A percentile compares a stretch with the other conserved stretches of the same genome.
These are phyloP conservation scores for Capreolus pygargus DNA, from an alignment of 2,113 vertebrate genomes.

Conservation along the genomic window DNA sequence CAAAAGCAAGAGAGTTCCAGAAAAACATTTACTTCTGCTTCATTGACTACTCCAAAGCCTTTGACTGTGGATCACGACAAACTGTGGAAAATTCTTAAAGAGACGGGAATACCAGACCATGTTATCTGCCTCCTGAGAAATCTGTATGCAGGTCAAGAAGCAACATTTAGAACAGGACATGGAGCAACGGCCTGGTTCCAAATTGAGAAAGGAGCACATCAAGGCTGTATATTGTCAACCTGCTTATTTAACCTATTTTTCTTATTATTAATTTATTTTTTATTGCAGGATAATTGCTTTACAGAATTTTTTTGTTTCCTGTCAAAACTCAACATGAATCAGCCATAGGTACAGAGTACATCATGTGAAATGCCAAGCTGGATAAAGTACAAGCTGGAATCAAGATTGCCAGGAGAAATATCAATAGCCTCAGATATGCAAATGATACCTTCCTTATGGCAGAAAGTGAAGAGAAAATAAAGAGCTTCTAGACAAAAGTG, in stretches of 20 bases:
- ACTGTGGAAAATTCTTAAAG: not conserved
- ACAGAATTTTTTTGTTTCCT: not conserved
- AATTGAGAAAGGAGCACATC: not conserved
- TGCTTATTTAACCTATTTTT: not conserved
- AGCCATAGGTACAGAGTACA: not conserved
- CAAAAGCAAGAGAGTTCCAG: not conserved
- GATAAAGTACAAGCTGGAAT: not conserved
- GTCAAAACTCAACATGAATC: not conserved
- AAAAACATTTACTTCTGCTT: not conserved
- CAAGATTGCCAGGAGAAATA: not conserved
- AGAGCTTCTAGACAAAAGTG: not conserved
- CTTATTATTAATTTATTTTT: not conserved
- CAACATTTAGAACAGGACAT: not conserved
- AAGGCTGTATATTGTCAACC: not conserved
- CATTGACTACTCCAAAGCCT: not conserved
- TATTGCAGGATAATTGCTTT: not conserved
- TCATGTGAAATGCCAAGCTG: not conserved
- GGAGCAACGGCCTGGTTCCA: not conserved
- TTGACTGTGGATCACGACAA: not conserved
- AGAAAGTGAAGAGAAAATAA: not conserved
- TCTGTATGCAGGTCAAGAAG: not conserved
- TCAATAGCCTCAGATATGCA: not conserved
- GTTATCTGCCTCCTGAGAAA: not conserved
- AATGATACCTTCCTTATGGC: not conserved
- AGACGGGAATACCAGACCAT: not conserved